A percentile compares a stretch with the other conserved stretches of the same genome.
Evolutionary conservation across 2,797 vertebrate species (phyloP).

Genomic region (Gobio occitaniae): DNA sequence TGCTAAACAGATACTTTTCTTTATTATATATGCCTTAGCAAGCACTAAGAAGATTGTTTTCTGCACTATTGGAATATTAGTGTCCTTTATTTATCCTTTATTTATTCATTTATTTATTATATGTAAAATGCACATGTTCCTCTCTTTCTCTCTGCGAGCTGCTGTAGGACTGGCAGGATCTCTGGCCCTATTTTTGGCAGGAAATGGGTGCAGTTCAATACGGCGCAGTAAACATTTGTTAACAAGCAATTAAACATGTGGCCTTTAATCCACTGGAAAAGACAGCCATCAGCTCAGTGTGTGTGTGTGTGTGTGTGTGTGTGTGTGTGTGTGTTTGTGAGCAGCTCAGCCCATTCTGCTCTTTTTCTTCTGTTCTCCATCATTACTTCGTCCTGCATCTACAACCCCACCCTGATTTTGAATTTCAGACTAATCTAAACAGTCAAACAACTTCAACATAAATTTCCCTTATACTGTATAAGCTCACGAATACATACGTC

Average conservation of each 20-base stretch:
- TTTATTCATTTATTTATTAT: not conserved
- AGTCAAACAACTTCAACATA: not conserved
- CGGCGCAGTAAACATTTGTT: conserved; percentile 63
- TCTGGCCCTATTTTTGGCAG: conserved; percentile 57
- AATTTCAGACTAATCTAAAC: not conserved
- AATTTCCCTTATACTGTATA: not conserved
- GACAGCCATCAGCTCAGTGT: conserved; percentile 38
- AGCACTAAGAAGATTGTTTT: not conserved
- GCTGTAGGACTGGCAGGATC: conserved; percentile 53
- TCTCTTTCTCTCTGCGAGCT: conserved; percentile 41
- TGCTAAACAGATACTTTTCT: not conserved
- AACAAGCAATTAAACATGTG: conserved; percentile 63
- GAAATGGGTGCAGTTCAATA: conserved; percentile 45
- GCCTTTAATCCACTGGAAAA: conserved; percentile 53
- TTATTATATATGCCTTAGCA: not conserved
- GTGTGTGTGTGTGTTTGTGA: not conserved
- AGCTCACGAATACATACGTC: conserved; percentile 3
- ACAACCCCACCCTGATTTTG: conserved; percentile 11
- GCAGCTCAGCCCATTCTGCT: not conserved
- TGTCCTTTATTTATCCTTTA: no score
- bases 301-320: no score
- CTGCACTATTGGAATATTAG: conserved; percentile 1
- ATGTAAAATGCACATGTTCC: not conserved
- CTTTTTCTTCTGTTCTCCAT: conserved; percentile 10
- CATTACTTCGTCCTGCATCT: not conserved